Evolutionary conservation across 2,113 vertebrate species (phyloP).

Genomic region (Cnemophilus loriae): DNA sequence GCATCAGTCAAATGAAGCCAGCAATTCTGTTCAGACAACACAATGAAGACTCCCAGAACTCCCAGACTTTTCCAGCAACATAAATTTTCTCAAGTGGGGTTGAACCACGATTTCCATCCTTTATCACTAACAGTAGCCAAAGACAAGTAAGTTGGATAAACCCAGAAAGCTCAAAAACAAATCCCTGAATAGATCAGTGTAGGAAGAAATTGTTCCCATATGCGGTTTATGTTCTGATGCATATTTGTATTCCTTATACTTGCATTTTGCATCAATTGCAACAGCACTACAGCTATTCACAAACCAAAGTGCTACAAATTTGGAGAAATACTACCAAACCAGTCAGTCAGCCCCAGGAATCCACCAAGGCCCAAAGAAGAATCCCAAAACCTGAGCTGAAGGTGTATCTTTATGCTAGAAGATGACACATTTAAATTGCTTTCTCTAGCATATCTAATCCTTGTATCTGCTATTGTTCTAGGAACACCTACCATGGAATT

Average conservation of each 20-base stretch:
- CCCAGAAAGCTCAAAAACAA: neutral
- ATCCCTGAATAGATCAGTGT: neutral
- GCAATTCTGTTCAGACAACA: neutral
- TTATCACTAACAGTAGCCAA: neutral
- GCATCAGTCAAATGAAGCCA: neutral
- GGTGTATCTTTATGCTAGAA: neutral
- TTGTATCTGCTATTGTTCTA: neutral
- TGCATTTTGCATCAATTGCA: neutral
- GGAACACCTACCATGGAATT: constrained; percentile 75
- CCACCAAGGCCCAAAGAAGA: neutral
- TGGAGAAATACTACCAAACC: neutral
- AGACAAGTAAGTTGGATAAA: neutral
- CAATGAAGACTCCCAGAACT: neutral
- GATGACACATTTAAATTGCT: neutral
- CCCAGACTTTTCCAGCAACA: neutral
- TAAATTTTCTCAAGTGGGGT: neutral
- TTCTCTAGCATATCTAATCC: neutral
- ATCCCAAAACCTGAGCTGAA: neutral
- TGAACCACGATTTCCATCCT: neutral
- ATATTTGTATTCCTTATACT: neutral
- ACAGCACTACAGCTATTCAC: neutral
- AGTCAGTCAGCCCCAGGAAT: neutral
- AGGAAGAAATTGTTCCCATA: neutral
- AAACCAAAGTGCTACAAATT: neutral
- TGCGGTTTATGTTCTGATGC: neutral